Evolutionary conservation across 2,888 invertebrate species (phyloP), one percentile per base, ranked within the genome.

Genomic region (Choreutis nemorana): DNA sequence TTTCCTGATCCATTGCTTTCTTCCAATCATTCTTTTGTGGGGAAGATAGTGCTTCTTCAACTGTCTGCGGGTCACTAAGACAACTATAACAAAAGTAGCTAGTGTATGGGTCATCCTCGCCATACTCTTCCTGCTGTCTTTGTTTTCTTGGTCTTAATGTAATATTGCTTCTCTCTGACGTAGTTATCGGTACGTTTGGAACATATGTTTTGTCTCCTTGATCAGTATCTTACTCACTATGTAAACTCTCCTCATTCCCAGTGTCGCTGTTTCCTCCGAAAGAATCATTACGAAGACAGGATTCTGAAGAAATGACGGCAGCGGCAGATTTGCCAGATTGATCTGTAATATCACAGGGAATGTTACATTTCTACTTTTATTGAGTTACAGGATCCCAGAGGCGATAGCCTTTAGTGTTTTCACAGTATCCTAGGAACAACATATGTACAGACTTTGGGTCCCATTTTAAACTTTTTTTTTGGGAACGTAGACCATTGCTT

Each of bases 1-100:
- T 23, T 23, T n/a, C 8, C 6, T 34, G 31, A 21, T 41, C 23
- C 39, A 42, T 41, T 1, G 37, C 41, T 11, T 11, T 16, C 14
- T 24, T 33, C 38, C 38, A 41, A 23, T 35, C 10, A 2, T 24
- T 16, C 7, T 28, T 22, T 2, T 33, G 20, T 13, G 22, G 7
- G 15, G 26, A 22, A 4, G n/a, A 4, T 3, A 33, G 18, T 21
- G 30, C 28, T 14, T 30, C 28, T 9, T 23, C 11, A 12, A 25
- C 6, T 7, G 7, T 28, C 18, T 30, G 28, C 10, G 33, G 33
- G 14, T 31, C 30, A 18, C n/a, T 28, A 7, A 18, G 8, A 18
- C 18, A 18, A 18, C 5, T 18, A 18, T 18, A 6, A 8, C 18
- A 18, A 18, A 18, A 18, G 8, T 18, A 18, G 8, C 18, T 18